These are phyloP conservation scores for Hylaeus volcanicus DNA, from an alignment of 1,140 invertebrate species.

Conservation along the genomic window DNA sequence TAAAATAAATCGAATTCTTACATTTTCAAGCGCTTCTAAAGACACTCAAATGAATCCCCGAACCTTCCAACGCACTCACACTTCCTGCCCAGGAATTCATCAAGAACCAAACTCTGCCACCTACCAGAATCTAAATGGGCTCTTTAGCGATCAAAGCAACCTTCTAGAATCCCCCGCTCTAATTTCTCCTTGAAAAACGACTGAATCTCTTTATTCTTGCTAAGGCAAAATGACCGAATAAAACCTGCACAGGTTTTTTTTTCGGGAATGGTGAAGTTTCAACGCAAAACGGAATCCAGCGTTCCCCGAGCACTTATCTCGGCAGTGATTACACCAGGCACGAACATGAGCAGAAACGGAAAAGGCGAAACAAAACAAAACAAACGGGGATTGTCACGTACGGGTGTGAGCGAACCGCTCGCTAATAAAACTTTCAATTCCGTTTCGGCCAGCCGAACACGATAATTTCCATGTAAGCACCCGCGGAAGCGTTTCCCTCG, in stretches of 20 bases:
- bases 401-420: constrained; percentile 1
- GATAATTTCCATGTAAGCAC: constrained; percentile 50
- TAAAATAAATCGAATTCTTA: no score
- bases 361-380: background rate
- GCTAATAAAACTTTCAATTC: constrained; percentile 61
- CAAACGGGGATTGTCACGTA: background rate
- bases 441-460: constrained; percentile 20
- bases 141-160: no score
- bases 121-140: no score
- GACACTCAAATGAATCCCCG: no score
- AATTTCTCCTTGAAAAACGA: no score
- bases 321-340: constrained; percentile 8
- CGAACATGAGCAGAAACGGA: background rate
- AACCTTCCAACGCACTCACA: no score
- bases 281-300: background rate
- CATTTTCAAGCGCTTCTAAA: no score
- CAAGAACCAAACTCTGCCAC: no score
- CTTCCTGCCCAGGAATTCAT: no score
- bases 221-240: background rate
- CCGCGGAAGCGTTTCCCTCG: constrained; percentile 21
- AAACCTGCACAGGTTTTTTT: background rate
- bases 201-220: no score
- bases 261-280: background rate
- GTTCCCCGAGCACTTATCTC: constrained; percentile 2
- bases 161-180: no score